Base-by-base conservation (phyloP, 1,140 invertebrate genomes). In the Phymorhynchus buccinoides region DNA sequence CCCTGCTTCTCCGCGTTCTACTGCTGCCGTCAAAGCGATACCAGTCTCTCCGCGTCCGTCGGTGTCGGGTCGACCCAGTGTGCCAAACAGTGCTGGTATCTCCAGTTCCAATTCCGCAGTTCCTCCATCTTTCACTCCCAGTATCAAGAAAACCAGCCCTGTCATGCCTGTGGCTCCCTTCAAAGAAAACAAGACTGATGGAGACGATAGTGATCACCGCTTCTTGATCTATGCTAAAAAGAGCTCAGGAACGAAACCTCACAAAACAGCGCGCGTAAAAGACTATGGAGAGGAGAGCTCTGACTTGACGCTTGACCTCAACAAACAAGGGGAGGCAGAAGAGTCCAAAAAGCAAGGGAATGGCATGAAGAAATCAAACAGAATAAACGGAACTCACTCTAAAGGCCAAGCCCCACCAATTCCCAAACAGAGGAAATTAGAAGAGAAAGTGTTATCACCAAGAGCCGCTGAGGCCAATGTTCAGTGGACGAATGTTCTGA, bases 151-250 rank as follows among this genome's bases (percentile, higher is more conserved):
- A 68, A 84, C 80, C 2, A 86, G 87, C 62, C 84, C 85, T 6
- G 85, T 86, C 32, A 82, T 85, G 56, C 73, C 85, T 48, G 85
- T 85, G 1, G 84, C 85, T 32, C 85, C 85, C 48, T 86, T 83
- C 37, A 86, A 85, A 42, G 66, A 86, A 35, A 84, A 84, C 77
- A 62, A 75, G 12, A 52, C 81, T 32, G 84, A 87, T 9, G 44
- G 32, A 39, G 83, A 83, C 32, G 80, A 83, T 56, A 81, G 62
- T 18, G 83, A 79, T 12, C 71, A 83, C 39, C 81, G 81, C 9
- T 41, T 71, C 39, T 62, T 83, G 39, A 66, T 83, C 44, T 83
- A 71, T 73, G 37, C 81, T n/a, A 71, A 66, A 27, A 83, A 41
- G 56, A 86, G 81, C 14, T 30, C 80, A n/a, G 78, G 68, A 30